Percentiles rank a stretch among this genome's conserved stretches.
These are phyloP conservation scores for Actenoides hombroni DNA, from an alignment of 2,113 vertebrate genomes.

Conservation along the genomic window DNA sequence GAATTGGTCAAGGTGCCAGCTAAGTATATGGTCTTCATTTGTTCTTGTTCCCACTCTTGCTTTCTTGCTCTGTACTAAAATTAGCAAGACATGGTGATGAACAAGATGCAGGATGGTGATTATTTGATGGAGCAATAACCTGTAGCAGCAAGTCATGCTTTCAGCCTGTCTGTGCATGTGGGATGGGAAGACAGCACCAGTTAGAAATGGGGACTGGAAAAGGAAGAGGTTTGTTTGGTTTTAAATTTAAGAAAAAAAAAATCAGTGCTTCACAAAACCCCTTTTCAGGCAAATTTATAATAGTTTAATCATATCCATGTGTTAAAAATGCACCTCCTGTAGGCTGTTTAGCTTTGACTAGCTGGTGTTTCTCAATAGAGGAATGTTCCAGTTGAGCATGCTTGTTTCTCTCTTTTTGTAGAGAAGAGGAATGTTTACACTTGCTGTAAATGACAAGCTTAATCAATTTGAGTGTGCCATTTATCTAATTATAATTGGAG, in stretches of 20 bases:
- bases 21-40: neutral
- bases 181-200: neutral
- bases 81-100: neutral
- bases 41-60: neutral
- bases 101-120: neutral
- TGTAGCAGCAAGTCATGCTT: neutral
- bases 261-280: neutral
- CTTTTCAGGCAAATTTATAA: neutral
- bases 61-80: neutral
- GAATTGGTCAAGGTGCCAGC: neutral
- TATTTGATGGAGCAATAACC: neutral
- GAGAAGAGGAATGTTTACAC: neutral
- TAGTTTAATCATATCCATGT: neutral
- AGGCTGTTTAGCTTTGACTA: neutral
- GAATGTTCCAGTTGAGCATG: neutral
- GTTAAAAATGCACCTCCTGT: neutral
- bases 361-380: neutral
- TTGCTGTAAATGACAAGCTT: neutral
- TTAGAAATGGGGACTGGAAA: neutral
- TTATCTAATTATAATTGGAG: constrained; percentile 17
- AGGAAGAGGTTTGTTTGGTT: neutral
- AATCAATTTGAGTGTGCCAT: constrained; percentile 30
- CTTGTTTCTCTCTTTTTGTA: neutral
- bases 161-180: neutral
- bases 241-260: neutral